Evolutionary conservation across 2,113 vertebrate genomes (phyloP), one percentile per base, ranked within the genome.

Genomic region (Mixornis gularis): DNA sequence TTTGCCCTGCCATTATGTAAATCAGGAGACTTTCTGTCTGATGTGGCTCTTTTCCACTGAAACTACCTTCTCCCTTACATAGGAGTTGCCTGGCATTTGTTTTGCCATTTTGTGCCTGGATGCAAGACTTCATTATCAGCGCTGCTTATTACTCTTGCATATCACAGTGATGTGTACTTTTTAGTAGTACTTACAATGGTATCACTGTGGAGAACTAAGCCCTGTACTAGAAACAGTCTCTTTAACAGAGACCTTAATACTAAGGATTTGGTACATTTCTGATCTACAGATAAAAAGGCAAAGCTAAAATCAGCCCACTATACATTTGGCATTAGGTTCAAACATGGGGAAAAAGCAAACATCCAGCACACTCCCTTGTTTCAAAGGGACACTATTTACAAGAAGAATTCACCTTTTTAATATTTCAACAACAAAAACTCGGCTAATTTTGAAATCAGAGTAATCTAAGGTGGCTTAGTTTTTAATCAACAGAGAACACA

Each of bases 111-210:
- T 72, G 77, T 83, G 51, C 19, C 29, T 73, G 78, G 78, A 93
- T 95, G 66, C 63, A 80, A 97, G 55, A 86, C 36, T 64, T 65
- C 44, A 59, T 55, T 14, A 58, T 81, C 44, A 93, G 70, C 36
- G 3, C 65, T 90, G 89, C 65, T 26, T 92, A 56, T 69, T 81
- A 64, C 70, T 94, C 79, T 78, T 77, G 81, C 30, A 53, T 78
- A 93, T 94, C 96, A 96, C 97, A 97, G 96, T 95, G 94, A 97
- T 72, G 40, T 80, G 55, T 85, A 92, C 64, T 49, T 94, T 86
- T 90, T 64, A 85, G 82, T 36, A 70, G 48, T 73, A 96, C 93
- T 95, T 92, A 95, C 90, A 92, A 73, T 29, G 70, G 56, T 36
- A 89, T 94, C 80, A 92, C 90, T 90, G 93, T 89, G 83, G 69